Percentiles rank a stretch among this genome's conserved stretches.
Evolutionary conservation across 1,140 invertebrate genomes (phyloP).

Genomic region (Drosophila baimaii): DNA sequence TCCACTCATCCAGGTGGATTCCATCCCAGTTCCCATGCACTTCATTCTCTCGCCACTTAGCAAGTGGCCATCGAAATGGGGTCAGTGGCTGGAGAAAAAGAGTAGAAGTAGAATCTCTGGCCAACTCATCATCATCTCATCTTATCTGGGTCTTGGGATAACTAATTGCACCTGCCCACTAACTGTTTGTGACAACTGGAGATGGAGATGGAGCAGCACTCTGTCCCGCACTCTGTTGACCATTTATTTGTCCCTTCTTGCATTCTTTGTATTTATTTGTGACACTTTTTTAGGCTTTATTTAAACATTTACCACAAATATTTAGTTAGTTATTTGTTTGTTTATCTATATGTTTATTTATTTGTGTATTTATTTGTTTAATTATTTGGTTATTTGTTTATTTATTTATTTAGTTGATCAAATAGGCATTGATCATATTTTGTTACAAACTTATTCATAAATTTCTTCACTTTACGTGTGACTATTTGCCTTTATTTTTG

Average conservation of each 20-base stretch:
- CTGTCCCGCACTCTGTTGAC: too few relatives aligned
- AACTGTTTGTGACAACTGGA: slow-evolving; percentile 9
- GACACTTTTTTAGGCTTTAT: background rate
- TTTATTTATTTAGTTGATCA: too few relatives aligned
- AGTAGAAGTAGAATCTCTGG: slow-evolving; percentile 1
- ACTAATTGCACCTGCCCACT: slow-evolving; percentile 15
- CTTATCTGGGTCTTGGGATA: background rate
- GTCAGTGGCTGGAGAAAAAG: background rate
- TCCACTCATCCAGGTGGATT: background rate
- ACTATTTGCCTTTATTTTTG: slow-evolving; percentile 1
- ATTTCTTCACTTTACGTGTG: slow-evolving; percentile 7
- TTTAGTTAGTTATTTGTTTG: too few relatives aligned
- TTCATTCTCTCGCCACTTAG: background rate
- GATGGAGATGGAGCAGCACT: background rate
- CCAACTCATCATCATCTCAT: background rate
- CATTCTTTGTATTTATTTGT: background rate
- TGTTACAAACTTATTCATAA: too few relatives aligned
- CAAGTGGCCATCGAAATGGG: slow-evolving; percentile 10
- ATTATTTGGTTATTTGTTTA: too few relatives aligned
- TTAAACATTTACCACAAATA: background rate
- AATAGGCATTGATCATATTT: too few relatives aligned
- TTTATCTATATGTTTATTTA: too few relatives aligned
- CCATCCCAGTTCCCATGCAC: slow-evolving; percentile 8
- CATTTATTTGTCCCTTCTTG: too few relatives aligned
- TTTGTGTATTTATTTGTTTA: too few relatives aligned